These are phyloP conservation scores for Crotophaga sulcirostris DNA, from an alignment of 2,113 vertebrate genomes.

Conservation along the genomic window DNA sequence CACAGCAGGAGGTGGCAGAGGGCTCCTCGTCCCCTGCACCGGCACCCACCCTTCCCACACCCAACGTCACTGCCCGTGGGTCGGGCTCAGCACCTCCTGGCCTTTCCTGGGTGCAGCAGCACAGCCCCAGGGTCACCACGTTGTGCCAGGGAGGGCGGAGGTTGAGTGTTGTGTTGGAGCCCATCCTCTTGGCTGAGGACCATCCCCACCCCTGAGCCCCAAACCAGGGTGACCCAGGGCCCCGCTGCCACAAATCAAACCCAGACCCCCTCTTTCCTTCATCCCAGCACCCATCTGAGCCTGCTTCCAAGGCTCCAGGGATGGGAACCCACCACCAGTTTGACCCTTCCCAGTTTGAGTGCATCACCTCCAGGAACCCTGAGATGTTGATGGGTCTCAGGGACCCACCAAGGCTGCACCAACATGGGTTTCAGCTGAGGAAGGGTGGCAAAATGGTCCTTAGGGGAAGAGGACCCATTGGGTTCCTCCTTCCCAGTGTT, in stretches of 20 bases:
- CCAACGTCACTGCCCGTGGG: no score
- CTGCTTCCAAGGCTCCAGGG: not conserved
- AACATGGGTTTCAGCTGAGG: accelerated
- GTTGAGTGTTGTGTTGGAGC: not conserved
- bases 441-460: accelerated
- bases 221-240: not conserved
- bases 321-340: not conserved
- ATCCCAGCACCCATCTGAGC: not conserved
- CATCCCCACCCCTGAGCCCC: not conserved
- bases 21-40: no score
- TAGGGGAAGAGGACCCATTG: accelerated
- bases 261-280: not conserved
- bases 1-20: no score
- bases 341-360: no score
- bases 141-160: not conserved
- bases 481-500: not conserved
- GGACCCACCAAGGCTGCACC: not conserved
- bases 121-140: not conserved
- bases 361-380: not conserved
- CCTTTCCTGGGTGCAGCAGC: not conserved
- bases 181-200: not conserved
- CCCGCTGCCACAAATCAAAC: no score
- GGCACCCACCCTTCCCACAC: no score
- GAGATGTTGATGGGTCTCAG: not conserved
- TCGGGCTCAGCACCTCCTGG: not conserved